Conservation (phyloP, 2,113 vertebrate species). For the Carassius carassius region DNA sequence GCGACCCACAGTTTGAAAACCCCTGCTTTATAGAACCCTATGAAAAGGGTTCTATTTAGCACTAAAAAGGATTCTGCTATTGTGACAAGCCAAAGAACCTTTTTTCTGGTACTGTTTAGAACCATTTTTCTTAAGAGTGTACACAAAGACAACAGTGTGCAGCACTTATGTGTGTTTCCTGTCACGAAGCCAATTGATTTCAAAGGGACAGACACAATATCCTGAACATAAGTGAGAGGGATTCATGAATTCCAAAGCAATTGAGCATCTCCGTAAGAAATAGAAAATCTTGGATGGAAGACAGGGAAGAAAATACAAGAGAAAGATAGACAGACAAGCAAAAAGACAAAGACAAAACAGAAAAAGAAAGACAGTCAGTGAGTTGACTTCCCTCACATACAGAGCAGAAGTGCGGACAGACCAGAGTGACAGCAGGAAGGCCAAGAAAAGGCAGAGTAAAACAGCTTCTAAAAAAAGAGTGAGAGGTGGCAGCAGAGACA, state of each 20-base stretch:
- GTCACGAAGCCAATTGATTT: constrained; percentile 82
- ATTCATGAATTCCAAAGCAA: constrained; percentile 88
- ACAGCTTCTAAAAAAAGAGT: constrained; percentile 42
- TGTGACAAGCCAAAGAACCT: too few relatives aligned
- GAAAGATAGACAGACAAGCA: constrained; percentile 34
- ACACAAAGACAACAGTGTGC: constrained; percentile 81
- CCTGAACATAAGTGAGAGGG: constrained; percentile 81
- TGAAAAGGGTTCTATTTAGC: too few relatives aligned
- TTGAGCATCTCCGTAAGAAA: constrained; percentile 75
- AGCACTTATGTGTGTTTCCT: constrained; percentile 79
- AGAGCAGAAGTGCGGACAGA: constrained; percentile 49
- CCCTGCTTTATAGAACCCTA: too few relatives aligned
- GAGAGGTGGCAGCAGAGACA: constrained; percentile 45
- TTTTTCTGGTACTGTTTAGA: too few relatives aligned
- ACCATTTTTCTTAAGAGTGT: too few relatives aligned
- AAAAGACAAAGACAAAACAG: not conserved
- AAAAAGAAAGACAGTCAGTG: constrained; percentile 14
- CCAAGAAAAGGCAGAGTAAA: constrained; percentile 43
- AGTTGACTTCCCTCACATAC: constrained; percentile 48
- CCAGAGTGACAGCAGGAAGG: constrained; percentile 51
- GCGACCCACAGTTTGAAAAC: too few relatives aligned
- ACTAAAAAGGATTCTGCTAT: too few relatives aligned
- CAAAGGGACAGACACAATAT: constrained; percentile 88
- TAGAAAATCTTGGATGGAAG: constrained; percentile 51
- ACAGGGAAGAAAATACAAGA: constrained; percentile 28